A percentile compares a stretch with the other conserved stretches of the same genome.
phyloP scores from a whole-genome alignment of 2,888 invertebrate genomes.

The Caenorhabditis wallacei region DNA sequence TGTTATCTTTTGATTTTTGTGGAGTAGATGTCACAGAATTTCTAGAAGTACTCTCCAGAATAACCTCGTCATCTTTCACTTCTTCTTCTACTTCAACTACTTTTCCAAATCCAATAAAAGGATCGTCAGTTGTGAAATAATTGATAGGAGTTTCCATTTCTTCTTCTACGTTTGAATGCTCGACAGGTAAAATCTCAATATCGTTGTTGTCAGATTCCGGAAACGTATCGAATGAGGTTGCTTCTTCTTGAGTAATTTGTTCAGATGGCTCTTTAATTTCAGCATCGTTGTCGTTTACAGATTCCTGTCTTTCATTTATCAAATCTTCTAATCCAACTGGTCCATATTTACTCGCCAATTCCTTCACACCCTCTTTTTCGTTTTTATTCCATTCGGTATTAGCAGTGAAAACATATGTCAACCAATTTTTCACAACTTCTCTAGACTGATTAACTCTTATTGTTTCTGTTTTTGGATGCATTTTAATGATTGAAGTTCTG shows the following conservation, averaged over 20 bases:
- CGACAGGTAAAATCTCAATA: neutral
- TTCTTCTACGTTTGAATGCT: neutral
- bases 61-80: neutral
- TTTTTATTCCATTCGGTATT: slow-evolving; percentile 63
- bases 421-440: slow-evolving; percentile 51
- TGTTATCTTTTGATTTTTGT: neutral
- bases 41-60: neutral
- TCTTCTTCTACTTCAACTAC: slow-evolving; percentile 23
- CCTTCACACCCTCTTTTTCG: slow-evolving; percentile 47
- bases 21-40: neutral
- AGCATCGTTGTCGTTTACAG: neutral
- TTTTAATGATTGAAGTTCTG: slow-evolving; percentile 33
- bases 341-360: slow-evolving; percentile 66
- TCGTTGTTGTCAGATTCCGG: neutral
- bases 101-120: slow-evolving; percentile 46
- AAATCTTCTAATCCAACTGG: slow-evolving; percentile 52
- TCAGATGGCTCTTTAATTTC: neutral
- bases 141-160: neutral
- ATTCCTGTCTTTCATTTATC: neutral
- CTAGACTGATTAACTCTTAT: neutral
- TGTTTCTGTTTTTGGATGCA: slow-evolving; percentile 5
- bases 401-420: slow-evolving; percentile 66
- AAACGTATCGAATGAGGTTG: too few species aligned
- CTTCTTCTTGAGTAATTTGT: neutral
- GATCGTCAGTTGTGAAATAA: slow-evolving; percentile 43